Evolutionary conservation across 2,888 invertebrate genomes (phyloP), one percentile per base, ranked within the genome.

Genomic region (Volucella bombylans): DNA sequence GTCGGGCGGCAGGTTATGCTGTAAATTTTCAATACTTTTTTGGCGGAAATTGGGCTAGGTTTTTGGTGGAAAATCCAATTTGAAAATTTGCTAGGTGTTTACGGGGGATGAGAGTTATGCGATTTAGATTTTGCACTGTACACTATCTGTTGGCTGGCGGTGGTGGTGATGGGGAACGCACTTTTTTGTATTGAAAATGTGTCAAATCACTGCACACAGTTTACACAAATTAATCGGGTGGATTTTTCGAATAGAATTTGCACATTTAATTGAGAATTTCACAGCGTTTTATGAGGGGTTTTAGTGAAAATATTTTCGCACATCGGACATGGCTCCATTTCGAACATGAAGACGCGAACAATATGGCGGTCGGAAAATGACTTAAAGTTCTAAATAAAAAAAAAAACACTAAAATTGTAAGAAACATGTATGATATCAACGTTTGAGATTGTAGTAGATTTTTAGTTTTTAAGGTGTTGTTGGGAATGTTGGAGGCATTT

Each of bases 271-370:
- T 87, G 69, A 72, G 52, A 9, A 67, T 74, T 79, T 79, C 47
- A 59, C 69, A 55, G 52, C 49, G 80, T 67, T 82, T 88, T 86
- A 86, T 87, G 82, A 86, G 77, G 82, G 87, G 86, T 89, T 89
- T 89, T 89, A 88, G 89, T 89, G 89, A 87, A 87, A 89, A 88
- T 90, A 87, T 86, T 87, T 88, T 87, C 82, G 86, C 88, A 87
- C 86, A 87, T 87, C 83, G 86, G 72, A 88, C 71, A 87, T 87
- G 88, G 86, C 88, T 87, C 87, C 88, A 88, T 87, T 88, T 87
- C 86, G 87, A 87, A 87, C 86, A 87, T 87, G 87, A 86, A 87
- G 87, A 87, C 87, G 87, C 87, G 87, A 87, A 86, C 87, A 87
- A 87, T 87, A 87, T 87, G 87, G 87, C 87, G 87, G 87, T 87